phyloP scores from a whole-genome alignment of 2,797 vertebrate genomes.

The Gobio occitaniae region DNA sequence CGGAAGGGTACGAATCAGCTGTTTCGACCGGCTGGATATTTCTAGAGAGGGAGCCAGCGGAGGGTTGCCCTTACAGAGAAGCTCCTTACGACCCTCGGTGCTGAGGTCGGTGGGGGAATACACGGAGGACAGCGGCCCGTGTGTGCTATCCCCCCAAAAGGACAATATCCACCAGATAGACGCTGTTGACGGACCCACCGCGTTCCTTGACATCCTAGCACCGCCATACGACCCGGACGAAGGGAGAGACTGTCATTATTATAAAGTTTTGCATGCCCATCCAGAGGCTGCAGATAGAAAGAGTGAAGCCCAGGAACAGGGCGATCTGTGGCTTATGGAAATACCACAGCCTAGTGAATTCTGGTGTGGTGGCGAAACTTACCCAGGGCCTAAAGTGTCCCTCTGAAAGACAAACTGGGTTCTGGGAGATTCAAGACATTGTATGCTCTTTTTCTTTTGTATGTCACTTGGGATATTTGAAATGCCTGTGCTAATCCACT shows the following conservation, averaged over 20 bases:
- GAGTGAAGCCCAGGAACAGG: conserved; percentile 65
- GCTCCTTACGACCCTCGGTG: conserved; percentile 76
- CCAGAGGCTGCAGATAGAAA: conserved; percentile 56
- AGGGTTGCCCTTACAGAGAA: conserved; percentile 68
- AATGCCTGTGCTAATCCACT: not conserved
- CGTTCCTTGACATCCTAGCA: conserved; percentile 94
- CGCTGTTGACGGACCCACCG: conserved; percentile 91
- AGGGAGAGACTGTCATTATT: conserved; percentile 95
- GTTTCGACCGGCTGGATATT: conserved; percentile 85
- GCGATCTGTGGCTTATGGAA: conserved; percentile 89
- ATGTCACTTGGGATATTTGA: not conserved
- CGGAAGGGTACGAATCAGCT: conserved; percentile 89
- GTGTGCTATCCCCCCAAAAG: conserved; percentile 84
- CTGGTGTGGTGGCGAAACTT: conserved; percentile 93
- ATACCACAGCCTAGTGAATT: conserved; percentile 89
- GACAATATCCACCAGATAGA: conserved; percentile 96
- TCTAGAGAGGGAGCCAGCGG: conserved; percentile 43
- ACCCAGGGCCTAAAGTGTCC: conserved; percentile 88
- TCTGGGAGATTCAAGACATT: not conserved
- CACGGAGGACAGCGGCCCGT: conserved; percentile 83
- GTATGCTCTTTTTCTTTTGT: not conserved
- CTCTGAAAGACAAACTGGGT: conserved; percentile 72
- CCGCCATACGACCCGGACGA: conserved; percentile 94
- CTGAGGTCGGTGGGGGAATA: conserved; percentile 84
- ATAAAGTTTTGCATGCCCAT: conserved; percentile 77